phyloP scores from a whole-genome alignment of 1,140 invertebrate species.

The Tetramorium simillimum region DNA sequence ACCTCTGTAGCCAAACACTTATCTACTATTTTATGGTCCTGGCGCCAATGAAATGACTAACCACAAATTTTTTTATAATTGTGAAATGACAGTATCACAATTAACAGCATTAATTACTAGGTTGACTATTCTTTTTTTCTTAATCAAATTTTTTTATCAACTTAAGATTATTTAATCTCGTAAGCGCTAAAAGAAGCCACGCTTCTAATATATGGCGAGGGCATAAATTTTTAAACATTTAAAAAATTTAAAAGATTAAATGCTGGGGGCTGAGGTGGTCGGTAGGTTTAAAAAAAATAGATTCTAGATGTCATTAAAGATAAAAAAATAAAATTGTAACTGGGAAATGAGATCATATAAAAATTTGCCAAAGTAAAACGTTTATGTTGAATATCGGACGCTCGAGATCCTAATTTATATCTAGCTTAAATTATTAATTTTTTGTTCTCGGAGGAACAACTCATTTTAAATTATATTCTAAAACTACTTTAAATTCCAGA shows the following conservation, averaged over 20 bases:
- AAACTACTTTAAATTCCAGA: neutral
- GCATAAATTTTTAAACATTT: neutral
- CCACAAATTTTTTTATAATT: constrained; percentile 1
- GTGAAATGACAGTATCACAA: neutral
- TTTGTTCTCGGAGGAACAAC: neutral
- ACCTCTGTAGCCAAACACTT: neutral
- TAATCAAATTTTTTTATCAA: neutral
- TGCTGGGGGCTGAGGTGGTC: too few relatives aligned
- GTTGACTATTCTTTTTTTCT: constrained; percentile 16
- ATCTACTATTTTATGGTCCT: neutral
- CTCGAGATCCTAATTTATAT: neutral
- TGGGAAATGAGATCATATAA: neutral
- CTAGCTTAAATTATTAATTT: neutral
- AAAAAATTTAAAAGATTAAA: too few relatives aligned
- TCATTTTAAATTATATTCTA: neutral
- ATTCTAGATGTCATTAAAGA: too few relatives aligned
- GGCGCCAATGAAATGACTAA: neutral
- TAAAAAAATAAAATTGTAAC: neutral
- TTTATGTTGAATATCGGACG: neutral
- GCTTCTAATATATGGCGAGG: constrained; percentile 4
- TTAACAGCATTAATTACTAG: neutral
- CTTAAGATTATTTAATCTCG: neutral
- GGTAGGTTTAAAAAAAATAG: too few relatives aligned
- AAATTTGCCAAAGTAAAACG: constrained; percentile 2
- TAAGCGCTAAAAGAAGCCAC: neutral